Evolutionary conservation across 2,888 invertebrate species (phyloP), one percentile per base, ranked within the genome.

Genomic region (Pandemis heparana): DNA sequence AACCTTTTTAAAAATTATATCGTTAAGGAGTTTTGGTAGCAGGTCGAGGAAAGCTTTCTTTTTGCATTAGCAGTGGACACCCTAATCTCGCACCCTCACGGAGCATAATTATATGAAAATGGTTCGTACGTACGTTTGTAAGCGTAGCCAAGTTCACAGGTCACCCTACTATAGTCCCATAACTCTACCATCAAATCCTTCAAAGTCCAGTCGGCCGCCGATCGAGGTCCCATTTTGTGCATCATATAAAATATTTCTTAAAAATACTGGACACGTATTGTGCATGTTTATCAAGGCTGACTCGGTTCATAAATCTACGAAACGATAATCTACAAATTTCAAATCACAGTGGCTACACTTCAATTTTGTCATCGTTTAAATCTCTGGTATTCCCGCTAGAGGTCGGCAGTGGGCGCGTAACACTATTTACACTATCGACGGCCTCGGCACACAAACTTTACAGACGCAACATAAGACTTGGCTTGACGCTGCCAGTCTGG

Each of bases 241-340:
- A 59, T 56, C 23, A 56, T 8, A 61, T 71, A 53, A 61, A 53
- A 61, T 38, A 38, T 62, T 32, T n/a, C 62, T 73, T 69, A 73
- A 16, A 59, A 73, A 73, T 73, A 73, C 68, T 68, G 73, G 73
- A 73, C 73, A 68, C 56, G 72, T 72, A 18, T 68, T 73, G 73
- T 69, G 68, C 73, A 67, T 67, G 41, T 72, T 63, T 48, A 14
- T 5, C n/a, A 63, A 69, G 72, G 66, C 72, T 48, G 56, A 56
- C 59, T 48, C 48, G 48, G 41, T 56, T 8, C 32, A 6, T 9
- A 46, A 12, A 32, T 18, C 38, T 32, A 38, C 32, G n/a, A 64
- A 18, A 46, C 41, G 12, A 48, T 48, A 32, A 41, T 43, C 62
- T 41, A 62, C 62, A 63, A 63, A n/a, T 48, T 46, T 64, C n/a